These are phyloP conservation scores for Pocillopora verrucosa DNA, from an alignment of 64 coral and sea anemone species.

Conservation along the genomic window DNA sequence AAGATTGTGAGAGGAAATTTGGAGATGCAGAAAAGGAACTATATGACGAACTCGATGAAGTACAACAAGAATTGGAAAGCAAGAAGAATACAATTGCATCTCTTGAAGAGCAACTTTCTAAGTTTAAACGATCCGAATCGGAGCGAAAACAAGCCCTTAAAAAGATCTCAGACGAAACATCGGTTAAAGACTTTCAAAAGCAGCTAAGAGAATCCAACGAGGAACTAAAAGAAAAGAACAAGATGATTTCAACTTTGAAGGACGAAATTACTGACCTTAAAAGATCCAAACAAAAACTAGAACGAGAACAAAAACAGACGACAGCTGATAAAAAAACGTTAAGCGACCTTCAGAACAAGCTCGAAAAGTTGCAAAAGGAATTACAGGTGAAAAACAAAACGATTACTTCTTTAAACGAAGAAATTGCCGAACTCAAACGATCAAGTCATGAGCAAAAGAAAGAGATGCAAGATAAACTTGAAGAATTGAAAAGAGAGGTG, in stretches of 20 bases:
- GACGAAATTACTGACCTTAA: not conserved
- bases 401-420: not conserved
- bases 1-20: constrained; percentile 1
- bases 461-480: constrained; percentile 22
- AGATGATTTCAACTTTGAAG: constrained; percentile 11
- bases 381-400: no score
- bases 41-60: constrained; percentile 39
- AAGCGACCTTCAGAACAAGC: not conserved
- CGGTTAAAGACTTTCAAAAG: constrained; percentile 13
- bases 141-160: not conserved
- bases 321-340: not conserved
- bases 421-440: constrained; percentile 11
- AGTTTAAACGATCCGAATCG: not conserved
- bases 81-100: not conserved
- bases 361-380: no score
- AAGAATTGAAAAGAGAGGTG: not conserved
- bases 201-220: constrained; percentile 32
- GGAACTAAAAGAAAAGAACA: constrained; percentile 33
- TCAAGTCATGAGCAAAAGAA: not conserved
- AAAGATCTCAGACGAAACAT: not conserved
- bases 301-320: not conserved
- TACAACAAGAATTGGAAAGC: constrained; percentile 29
- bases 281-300: not conserved
- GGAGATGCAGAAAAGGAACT: constrained; percentile 20
- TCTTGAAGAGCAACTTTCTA: constrained; percentile 9